Evolutionary conservation across 2,797 vertebrate species (phyloP).

Genomic region (Leptoclinus maculatus): DNA sequence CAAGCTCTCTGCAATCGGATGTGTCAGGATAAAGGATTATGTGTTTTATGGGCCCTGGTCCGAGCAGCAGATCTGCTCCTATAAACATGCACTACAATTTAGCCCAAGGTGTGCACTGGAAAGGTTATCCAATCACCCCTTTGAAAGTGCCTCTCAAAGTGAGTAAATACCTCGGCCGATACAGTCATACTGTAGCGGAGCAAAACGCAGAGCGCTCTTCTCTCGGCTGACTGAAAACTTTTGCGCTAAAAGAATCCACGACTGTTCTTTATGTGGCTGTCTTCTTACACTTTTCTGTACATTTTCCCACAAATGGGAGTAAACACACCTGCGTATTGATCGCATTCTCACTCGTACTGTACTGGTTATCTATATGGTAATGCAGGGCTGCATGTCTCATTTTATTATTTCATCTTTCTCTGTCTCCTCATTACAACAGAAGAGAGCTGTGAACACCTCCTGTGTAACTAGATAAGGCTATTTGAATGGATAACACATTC

Average conservation of each 20-base stretch:
- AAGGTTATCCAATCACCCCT: slow-evolving; percentile 80
- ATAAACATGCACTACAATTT: slow-evolving; percentile 82
- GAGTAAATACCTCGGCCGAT: slow-evolving; percentile 62
- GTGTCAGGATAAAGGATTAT: slow-evolving; percentile 84
- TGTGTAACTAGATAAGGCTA: slow-evolving; percentile 83
- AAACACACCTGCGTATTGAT: slow-evolving; percentile 76
- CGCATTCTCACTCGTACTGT: slow-evolving; percentile 71
- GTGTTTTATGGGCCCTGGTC: slow-evolving; percentile 78
- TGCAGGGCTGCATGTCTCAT: slow-evolving; percentile 73
- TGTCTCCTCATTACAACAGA: slow-evolving; percentile 76
- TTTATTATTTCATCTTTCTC: slow-evolving; percentile 82
- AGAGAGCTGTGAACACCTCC: slow-evolving; percentile 71
- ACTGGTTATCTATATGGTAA: slow-evolving; percentile 88
- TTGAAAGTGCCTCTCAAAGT: slow-evolving; percentile 76
- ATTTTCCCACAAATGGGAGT: slow-evolving; percentile 42
- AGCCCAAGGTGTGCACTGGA: slow-evolving; percentile 69
- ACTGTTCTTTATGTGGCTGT: slow-evolving; percentile 15
- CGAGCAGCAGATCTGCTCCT: slow-evolving; percentile 68
- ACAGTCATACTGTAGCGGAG: slow-evolving; percentile 14
- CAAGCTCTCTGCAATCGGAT: slow-evolving; percentile 74
- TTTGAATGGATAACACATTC: slow-evolving; percentile 86
- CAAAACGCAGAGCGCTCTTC: slow-evolving; percentile 20
- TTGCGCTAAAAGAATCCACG: slow-evolving; percentile 17
- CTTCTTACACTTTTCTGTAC: slow-evolving; percentile 2
- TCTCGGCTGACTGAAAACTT: slow-evolving; percentile 31